Base-by-base conservation (phyloP, 1,140 invertebrate species). In the Caerostris extrusa region DNA sequence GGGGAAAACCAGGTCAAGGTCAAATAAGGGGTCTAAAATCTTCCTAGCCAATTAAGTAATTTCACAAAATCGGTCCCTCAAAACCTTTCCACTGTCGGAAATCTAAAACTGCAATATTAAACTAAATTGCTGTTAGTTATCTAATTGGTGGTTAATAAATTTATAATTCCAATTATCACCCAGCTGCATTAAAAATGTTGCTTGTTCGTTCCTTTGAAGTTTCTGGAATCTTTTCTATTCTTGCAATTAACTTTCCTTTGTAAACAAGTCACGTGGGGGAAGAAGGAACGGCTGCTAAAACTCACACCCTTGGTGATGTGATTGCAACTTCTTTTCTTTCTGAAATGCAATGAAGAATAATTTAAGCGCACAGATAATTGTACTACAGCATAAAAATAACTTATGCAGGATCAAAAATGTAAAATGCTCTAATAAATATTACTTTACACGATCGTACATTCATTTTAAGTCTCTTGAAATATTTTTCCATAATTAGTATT, bases 251-350 rank as follows among this genome's bases (percentile, higher is more conserved):
- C 71, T 81, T 53, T 4, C 14, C n/a, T 14, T 82, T 81, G 90
- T 91, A 91, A 91, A 91, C 90, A 91, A 91, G 90, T 82, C 90
- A 91, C 90, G 90, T 3, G 7, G 7, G 50, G 3, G 14, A 67
- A 19, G 34, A 19, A 34, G 14, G 6, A 90, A 17, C 88, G 55
- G 88, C 88, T 90, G 88, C 57, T 57, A 77, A 77, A 58, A 56
- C 12, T 90, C 88, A 57, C 67, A 71, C 82, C 53, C 67, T 60
- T 5, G 56, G 55, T 57, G 58, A 50, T 50, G 7, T 50, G 50
- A 77, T 3, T 5, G 7, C 7, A 34, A 10, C 0, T 4, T 50
- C 69, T 77, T 34, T 34, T 34, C 19, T 50, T 77, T 50, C 19
- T 77, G 12, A 4, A 12, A 77, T 10, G 12, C 50, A 17, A 34